phyloP scores from a whole-genome alignment of 2,113 vertebrate species.

The Odocoileus hemionus region DNA sequence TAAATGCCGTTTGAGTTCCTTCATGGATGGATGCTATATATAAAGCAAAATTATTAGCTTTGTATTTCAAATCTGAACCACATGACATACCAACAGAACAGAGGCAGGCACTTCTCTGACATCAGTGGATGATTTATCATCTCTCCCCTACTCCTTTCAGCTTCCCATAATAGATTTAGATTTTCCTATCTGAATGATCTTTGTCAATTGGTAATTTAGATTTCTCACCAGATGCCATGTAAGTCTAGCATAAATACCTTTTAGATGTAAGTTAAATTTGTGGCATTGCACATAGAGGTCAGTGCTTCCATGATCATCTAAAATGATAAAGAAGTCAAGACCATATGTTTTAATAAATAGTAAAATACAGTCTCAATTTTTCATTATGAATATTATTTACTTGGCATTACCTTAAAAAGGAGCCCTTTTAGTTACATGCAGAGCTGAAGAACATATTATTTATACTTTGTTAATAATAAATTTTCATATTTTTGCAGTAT shows the following conservation, averaged over 20 bases:
- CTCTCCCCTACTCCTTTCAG: slow-evolving; percentile 58
- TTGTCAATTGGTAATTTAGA: slow-evolving; percentile 77
- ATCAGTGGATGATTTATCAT: slow-evolving; percentile 68
- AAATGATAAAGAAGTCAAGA: slow-evolving; percentile 68
- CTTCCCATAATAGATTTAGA: not conserved
- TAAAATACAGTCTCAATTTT: not conserved
- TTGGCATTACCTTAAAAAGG: slow-evolving; percentile 55
- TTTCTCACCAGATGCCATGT: slow-evolving; percentile 65
- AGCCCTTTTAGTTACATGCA: rapidly evolving
- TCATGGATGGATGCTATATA: slow-evolving; percentile 32
- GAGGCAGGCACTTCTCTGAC: slow-evolving; percentile 35
- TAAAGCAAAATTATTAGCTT: slow-evolving; percentile 62
- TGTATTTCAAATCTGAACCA: slow-evolving; percentile 55
- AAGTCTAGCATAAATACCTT: slow-evolving; percentile 61
- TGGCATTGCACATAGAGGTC: slow-evolving; percentile 65
- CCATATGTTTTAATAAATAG: not conserved
- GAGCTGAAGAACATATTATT: not conserved
- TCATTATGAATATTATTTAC: slow-evolving; percentile 40
- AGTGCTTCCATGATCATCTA: slow-evolving; percentile 64
- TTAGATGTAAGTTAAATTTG: slow-evolving; percentile 75
- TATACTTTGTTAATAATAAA: not conserved
- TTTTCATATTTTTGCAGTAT: not conserved
- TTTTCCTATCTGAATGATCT: slow-evolving; percentile 67
- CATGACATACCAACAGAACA: slow-evolving; percentile 36
- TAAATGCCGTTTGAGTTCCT: not conserved